Percentiles rank a stretch among this genome's conserved stretches.
Conservation (phyloP, 2,113 vertebrate species). For the Melanerpes formicivorus region DNA sequence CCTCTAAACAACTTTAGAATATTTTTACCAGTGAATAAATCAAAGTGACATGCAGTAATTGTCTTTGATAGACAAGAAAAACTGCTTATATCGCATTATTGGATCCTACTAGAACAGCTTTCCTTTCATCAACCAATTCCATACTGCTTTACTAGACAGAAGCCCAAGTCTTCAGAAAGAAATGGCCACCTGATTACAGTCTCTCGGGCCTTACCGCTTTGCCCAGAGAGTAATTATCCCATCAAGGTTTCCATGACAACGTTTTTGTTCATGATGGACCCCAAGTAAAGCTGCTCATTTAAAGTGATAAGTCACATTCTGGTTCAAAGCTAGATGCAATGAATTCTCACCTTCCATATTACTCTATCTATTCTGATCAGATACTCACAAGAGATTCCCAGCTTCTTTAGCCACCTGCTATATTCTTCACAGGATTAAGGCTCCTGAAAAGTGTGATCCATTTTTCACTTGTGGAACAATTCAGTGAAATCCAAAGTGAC, state of each 20-base stretch:
- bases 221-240: neutral
- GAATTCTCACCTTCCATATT: neutral
- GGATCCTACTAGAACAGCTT: neutral
- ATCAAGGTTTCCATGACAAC: constrained; percentile 43
- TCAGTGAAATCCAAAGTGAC: neutral
- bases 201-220: neutral
- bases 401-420: neutral
- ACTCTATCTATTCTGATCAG: neutral
- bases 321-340: neutral
- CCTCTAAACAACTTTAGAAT: constrained; percentile 3
- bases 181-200: constrained; percentile 6
- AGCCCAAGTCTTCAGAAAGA: neutral
- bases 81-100: neutral
- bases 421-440: neutral
- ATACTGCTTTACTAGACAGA: neutral
- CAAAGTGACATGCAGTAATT: neutral
- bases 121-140: neutral
- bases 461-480: neutral
- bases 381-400: neutral
- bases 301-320: neutral
- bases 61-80: neutral
- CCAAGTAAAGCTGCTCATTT: neutral
- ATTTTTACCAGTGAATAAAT: constrained; percentile 23
- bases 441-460: neutral
- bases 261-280: neutral